A percentile compares a stretch with the other conserved stretches of the same genome.
Evolutionary conservation across 2,888 invertebrate genomes (phyloP).

Genomic region (Drosophila imparisetae): DNA sequence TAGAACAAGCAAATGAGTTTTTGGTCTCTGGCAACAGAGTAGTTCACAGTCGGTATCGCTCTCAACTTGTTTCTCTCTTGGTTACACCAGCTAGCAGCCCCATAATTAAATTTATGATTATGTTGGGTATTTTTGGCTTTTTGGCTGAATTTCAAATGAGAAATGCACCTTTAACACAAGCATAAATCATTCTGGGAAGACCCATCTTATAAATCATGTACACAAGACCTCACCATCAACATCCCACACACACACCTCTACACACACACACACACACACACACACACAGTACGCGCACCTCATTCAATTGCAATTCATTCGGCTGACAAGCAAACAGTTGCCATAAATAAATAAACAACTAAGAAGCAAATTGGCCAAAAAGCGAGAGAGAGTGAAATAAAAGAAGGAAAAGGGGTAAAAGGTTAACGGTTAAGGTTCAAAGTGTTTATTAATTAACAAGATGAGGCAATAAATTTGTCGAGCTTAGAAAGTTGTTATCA

Average conservation of each 20-base stretch:
- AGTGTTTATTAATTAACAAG: constrained; percentile 70
- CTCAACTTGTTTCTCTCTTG: background rate
- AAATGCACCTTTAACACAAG: constrained; percentile 2
- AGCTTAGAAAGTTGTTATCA: constrained; percentile 39
- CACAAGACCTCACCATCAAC: constrained; percentile 8
- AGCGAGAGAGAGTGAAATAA: background rate
- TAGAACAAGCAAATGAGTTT: no score
- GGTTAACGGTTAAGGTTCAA: constrained; percentile 38
- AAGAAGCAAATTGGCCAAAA: constrained; percentile 61
- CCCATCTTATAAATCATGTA: constrained; percentile 49
- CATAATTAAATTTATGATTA: constrained; percentile 23
- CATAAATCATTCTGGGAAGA: constrained; percentile 32
- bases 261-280: background rate
- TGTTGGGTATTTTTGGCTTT: background rate
- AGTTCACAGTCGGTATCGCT: background rate
- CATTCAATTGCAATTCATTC: constrained; percentile 40
- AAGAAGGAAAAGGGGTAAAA: background rate
- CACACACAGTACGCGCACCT: constrained; percentile 1
- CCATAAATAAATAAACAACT: constrained; percentile 72
- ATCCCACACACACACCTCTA: background rate
- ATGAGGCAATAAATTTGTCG: constrained; percentile 41
- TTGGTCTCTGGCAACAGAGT: background rate
- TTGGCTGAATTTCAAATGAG: constrained; percentile 20
- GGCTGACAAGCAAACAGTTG: constrained; percentile 55
- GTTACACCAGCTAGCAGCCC: background rate